Percentiles rank a stretch among this genome's conserved stretches.
These are phyloP conservation scores for Cynopterus brachyotis DNA, from an alignment of 2,113 vertebrate genomes.

Conservation along the genomic window DNA sequence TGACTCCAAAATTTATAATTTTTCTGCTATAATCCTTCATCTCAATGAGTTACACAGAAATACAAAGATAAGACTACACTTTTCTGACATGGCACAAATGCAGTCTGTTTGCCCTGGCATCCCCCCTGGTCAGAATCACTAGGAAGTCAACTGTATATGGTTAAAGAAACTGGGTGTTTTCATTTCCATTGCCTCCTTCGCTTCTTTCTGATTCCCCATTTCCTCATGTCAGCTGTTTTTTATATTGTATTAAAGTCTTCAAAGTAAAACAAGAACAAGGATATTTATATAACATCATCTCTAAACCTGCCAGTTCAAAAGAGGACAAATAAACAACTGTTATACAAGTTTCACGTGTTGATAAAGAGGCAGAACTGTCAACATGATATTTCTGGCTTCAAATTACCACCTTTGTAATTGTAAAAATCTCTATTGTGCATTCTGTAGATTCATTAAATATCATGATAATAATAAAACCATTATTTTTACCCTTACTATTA, in stretches of 20 bases:
- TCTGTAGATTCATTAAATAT: not conserved
- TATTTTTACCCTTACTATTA: conserved; percentile 13
- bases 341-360: not conserved
- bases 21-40: not conserved
- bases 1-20: not conserved
- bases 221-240: conserved; percentile 20
- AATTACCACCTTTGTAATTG: not conserved
- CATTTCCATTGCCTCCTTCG: not conserved
- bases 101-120: not conserved
- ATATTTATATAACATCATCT: conserved; percentile 37
- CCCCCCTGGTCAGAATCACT: not conserved
- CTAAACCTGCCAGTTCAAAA: conserved; percentile 45
- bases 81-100: not conserved
- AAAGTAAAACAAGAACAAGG: conserved; percentile 10
- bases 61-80: not conserved
- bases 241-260: conserved; percentile 13
- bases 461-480: not conserved
- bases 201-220: not conserved
- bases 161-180: not conserved
- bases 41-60: not conserved
- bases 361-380: not conserved
- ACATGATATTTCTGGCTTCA: conserved; percentile 13
- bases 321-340: conserved; percentile 24
- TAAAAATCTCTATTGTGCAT: not conserved
- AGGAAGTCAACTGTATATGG: not conserved